phyloP scores from a whole-genome alignment of 2,888 invertebrate genomes.

The Drosophila picticornis region DNA sequence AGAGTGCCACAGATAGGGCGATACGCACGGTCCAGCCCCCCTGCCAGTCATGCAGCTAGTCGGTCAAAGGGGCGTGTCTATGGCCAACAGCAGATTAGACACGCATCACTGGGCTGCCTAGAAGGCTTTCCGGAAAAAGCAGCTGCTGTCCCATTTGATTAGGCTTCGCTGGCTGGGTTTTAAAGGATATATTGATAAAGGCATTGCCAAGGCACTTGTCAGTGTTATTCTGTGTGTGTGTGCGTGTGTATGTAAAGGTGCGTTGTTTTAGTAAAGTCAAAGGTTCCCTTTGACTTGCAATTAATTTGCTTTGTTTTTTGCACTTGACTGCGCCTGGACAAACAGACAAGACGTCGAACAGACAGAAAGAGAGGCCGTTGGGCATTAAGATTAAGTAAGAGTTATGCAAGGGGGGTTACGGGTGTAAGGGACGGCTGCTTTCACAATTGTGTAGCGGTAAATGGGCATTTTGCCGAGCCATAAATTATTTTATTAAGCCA shows the following conservation, averaged over 20 bases:
- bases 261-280: slow-evolving; percentile 57
- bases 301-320: slow-evolving; percentile 83
- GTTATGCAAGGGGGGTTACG: neutral
- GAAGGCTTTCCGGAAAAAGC: slow-evolving; percentile 45
- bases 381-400: slow-evolving; percentile 16
- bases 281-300: slow-evolving; percentile 79
- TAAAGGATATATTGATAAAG: slow-evolving; percentile 80
- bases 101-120: slow-evolving; percentile 68
- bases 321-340: slow-evolving; percentile 67
- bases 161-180: slow-evolving; percentile 57
- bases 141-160: slow-evolving; percentile 78
- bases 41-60: slow-evolving; percentile 57
- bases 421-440: neutral
- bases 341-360: slow-evolving; percentile 19
- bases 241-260: slow-evolving; percentile 58
- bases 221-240: slow-evolving; percentile 12
- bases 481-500: slow-evolving; percentile 81
- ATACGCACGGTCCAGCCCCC: slow-evolving; percentile 24
- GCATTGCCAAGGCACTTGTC: slow-evolving; percentile 59
- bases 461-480: slow-evolving; percentile 70
- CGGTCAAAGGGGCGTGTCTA: slow-evolving; percentile 67
- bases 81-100: slow-evolving; percentile 68
- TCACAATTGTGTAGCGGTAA: slow-evolving; percentile 37
- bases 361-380: neutral
- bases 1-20: slow-evolving; percentile 21